A percentile compares a stretch with the other conserved stretches of the same genome.
These are phyloP conservation scores for Mesitornis unicolor DNA, from an alignment of 2,113 vertebrate species.

Conservation along the genomic window DNA sequence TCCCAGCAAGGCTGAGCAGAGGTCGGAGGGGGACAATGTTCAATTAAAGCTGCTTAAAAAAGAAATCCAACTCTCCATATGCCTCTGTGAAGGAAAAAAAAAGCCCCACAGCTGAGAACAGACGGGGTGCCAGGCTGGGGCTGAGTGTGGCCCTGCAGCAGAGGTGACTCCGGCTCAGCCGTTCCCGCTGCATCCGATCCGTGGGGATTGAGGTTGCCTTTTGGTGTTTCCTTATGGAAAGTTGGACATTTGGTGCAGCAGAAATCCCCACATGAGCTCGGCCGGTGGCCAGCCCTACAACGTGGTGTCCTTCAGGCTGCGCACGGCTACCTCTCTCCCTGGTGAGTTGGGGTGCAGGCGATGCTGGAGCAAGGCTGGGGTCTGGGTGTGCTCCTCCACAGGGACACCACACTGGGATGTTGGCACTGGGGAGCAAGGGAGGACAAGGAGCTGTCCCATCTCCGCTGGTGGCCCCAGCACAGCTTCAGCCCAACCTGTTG, in stretches of 20 bases:
- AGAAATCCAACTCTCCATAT: constrained; percentile 58
- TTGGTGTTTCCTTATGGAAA: not conserved
- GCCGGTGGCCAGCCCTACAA: not conserved
- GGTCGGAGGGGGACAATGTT: not conserved
- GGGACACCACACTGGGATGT: not conserved
- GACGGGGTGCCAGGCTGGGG: not conserved
- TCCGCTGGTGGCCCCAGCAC: not conserved
- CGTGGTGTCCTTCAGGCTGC: not conserved
- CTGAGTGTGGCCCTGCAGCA: fast-evolving
- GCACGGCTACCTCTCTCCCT: fast-evolving
- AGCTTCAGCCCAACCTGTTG: not conserved
- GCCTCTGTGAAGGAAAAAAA: not conserved
- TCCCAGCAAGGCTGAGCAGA: not conserved
- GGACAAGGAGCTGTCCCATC: not conserved
- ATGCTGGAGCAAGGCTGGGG: not conserved
- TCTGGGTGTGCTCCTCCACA: not conserved
- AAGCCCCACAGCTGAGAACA: not conserved
- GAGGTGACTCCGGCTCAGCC: constrained; percentile 22
- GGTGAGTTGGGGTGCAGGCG: fast-evolving
- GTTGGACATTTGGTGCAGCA: not conserved
- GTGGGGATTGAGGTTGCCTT: not conserved
- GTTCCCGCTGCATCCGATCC: fast-evolving
- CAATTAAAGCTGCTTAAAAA: constrained; percentile 64
- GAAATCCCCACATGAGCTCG: not conserved
- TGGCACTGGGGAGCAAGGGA: fast-evolving